These are phyloP conservation scores for Cephalopterus ornatus DNA, from an alignment of 2,113 vertebrate species.

Conservation along the genomic window DNA sequence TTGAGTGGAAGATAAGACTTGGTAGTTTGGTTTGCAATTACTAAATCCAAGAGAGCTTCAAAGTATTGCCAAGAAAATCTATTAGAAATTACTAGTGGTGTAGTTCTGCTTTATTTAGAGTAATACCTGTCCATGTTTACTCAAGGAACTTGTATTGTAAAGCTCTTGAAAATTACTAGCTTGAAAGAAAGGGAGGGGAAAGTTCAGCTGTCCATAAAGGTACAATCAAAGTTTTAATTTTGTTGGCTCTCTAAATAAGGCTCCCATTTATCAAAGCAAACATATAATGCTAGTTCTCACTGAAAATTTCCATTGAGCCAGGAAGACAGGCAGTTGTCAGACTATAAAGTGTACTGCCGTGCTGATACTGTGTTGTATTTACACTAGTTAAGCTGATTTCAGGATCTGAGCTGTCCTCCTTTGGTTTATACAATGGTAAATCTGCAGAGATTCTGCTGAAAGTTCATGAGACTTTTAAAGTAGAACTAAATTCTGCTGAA, in stretches of 20 bases:
- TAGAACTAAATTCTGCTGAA: not conserved
- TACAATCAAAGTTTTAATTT: not conserved
- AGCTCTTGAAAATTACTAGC: not conserved
- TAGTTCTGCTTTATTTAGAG: conserved; percentile 11
- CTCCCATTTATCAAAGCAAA: not conserved
- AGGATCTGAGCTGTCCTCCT: not conserved
- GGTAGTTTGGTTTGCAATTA: conserved; percentile 43
- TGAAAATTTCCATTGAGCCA: not conserved
- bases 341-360: not conserved
- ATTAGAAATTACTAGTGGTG: not conserved
- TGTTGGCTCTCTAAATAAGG: not conserved
- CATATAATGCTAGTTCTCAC: not conserved
- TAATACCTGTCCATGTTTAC: not conserved
- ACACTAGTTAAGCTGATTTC: not conserved
- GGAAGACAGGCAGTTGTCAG: not conserved
- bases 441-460: not conserved
- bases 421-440: not conserved
- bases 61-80: conserved; percentile 31
- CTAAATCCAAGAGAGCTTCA: not conserved
- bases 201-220: not conserved
- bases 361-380: not conserved
- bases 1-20: not conserved
- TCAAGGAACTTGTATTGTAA: not conserved
- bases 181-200: not conserved
- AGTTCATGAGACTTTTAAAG: not conserved